phyloP scores from a whole-genome alignment of 2,888 invertebrate genomes.

The Alviniconcha strummeri region DNA sequence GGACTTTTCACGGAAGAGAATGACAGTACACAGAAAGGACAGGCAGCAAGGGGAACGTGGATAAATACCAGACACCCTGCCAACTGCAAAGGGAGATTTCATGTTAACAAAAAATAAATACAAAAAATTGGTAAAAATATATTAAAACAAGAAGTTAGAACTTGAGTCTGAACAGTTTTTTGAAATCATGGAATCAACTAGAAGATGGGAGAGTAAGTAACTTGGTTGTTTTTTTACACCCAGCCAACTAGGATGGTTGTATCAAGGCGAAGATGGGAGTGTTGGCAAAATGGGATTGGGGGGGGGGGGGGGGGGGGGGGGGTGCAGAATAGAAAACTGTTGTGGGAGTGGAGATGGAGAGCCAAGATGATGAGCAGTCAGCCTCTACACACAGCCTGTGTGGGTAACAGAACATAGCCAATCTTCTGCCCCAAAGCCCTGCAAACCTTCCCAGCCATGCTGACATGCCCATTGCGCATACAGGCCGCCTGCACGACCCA shows the following conservation, averaged over 20 bases:
- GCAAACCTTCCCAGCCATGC: not conserved
- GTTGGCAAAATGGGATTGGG: no score
- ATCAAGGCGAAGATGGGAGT: not conserved
- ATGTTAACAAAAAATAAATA: not conserved
- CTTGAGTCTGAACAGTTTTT: not conserved
- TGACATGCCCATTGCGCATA: not conserved
- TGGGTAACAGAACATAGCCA: slow-evolving; percentile 48
- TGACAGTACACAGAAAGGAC: not conserved
- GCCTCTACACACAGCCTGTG: slow-evolving; percentile 61
- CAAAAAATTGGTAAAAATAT: not conserved
- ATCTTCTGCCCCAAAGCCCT: slow-evolving; percentile 39
- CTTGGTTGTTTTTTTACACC: not conserved
- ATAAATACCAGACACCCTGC: no score
- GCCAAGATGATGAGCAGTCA: slow-evolving; percentile 48
- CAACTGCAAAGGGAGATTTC: not conserved
- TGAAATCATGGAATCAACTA: not conserved
- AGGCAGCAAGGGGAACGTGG: not conserved
- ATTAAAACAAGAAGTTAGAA: not conserved
- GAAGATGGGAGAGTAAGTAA: not conserved
- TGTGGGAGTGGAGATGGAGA: not conserved
- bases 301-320: no score
- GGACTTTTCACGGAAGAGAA: not conserved
- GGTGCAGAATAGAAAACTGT: not conserved
- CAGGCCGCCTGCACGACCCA: no score
- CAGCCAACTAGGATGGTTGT: no score